Conservation (phyloP, 2,797 vertebrate genomes). For the Molossus alvarezi region DNA sequence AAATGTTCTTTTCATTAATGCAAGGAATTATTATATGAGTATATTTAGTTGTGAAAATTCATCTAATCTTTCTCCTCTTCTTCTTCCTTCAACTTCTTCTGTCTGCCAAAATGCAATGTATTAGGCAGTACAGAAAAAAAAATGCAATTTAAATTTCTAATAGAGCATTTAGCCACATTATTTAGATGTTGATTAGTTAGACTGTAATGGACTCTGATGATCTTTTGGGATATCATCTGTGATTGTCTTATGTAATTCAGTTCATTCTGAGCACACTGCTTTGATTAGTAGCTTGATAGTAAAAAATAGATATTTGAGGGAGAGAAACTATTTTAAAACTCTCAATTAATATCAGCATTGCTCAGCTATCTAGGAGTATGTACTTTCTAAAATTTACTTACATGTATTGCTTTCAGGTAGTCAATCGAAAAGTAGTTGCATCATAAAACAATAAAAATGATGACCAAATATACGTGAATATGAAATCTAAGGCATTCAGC, state of each 20-base stretch:
- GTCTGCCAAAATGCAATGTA: not conserved
- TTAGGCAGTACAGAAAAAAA: not conserved
- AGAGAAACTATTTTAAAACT: conserved; percentile 17
- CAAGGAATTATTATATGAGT: not conserved
- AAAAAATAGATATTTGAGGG: conserved; percentile 17
- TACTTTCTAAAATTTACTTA: not conserved
- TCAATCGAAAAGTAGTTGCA: conserved; percentile 20
- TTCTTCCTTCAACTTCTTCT: not conserved
- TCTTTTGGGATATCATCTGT: not conserved
- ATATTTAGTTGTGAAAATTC: not conserved
- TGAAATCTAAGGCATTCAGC: not conserved
- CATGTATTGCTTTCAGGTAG: not conserved
- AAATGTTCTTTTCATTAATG: not conserved
- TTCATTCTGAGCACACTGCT: conserved; percentile 32
- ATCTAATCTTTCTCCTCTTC: not conserved
- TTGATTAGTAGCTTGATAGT: conserved; percentile 14
- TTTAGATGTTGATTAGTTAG: conserved; percentile 38
- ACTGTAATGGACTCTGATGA: not conserved
- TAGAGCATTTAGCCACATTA: not conserved
- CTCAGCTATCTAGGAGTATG: not conserved
- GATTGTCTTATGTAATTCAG: conserved; percentile 50
- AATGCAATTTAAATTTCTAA: conserved; percentile 7
- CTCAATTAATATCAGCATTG: not conserved
- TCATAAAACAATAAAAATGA: conserved; percentile 61
- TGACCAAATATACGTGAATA: not conserved